Evolutionary conservation across 1,140 invertebrate species (phyloP), one percentile per base, ranked within the genome.

Genomic region (Penaeus chinensis): DNA sequence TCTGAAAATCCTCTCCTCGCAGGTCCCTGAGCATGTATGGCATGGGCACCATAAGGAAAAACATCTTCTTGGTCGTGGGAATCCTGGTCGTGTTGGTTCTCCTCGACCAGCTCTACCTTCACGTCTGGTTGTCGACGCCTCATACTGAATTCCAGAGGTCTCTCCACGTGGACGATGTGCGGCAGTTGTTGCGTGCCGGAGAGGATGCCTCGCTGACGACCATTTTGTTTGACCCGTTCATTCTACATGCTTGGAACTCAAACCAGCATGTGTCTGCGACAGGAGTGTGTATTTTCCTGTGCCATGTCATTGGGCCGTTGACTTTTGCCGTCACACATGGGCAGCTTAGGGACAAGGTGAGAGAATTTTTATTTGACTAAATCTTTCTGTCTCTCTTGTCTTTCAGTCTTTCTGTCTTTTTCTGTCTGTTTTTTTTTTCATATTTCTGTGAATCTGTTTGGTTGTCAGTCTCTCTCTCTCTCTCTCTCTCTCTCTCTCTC

Each of bases 211-310:
- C 27, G 7, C 66, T 89, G n/a, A 89, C 82, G n/a, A 82, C 79
- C 4, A 82, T 89, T 32, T 80, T 89, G 32, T 89, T 85, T 66
- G 83, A 89, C 61, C 88, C 88, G 20, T 65, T 89, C 7, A 89
- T 89, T 37, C 84, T 89, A 19, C 66, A 89, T 54, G 88, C 88
- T 5, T 89, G 88, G 88, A 85, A 63, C 47, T 24, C 60, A 1
- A 89, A 89, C 76, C 74, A 60, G 1, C 69, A 85, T 66, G 83
- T 89, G 16, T 77, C 79, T 61, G 84, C 37, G 0, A 66, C 88
- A 19, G 88, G 88, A 37, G 84, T 63, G 27, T 89, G 88, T 82
- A 84, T 89, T 71, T 89, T 89, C 69, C 69, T 89, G n/a, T 89
- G 88, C 24, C 83, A 89, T 82, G 88, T 89, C 60, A 76, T 89